A percentile compares a stretch with the other conserved stretches of the same genome.
Evolutionary conservation across 2,797 vertebrate genomes (phyloP).

Genomic region (Pseudomugil tenellus): DNA sequence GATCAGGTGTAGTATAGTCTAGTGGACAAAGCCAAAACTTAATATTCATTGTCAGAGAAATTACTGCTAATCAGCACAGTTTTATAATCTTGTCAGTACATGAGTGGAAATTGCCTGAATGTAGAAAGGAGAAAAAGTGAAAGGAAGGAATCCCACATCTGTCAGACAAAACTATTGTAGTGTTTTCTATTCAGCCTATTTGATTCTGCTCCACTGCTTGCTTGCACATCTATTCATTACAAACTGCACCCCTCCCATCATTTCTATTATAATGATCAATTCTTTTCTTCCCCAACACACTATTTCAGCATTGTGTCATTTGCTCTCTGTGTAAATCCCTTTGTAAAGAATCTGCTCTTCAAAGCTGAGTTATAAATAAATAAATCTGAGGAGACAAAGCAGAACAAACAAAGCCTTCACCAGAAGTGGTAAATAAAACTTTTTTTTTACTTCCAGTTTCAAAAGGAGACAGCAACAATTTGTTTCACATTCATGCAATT

Average conservation of each 20-base stretch:
- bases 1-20: not conserved
- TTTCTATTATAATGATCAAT: conserved; percentile 10
- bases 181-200: not conserved
- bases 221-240: conserved; percentile 2
- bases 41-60: conserved; percentile 4
- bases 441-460: not conserved
- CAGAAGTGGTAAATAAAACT: conserved; percentile 2
- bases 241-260: conserved; percentile 1
- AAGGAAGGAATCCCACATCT: not conserved
- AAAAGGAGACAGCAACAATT: not conserved
- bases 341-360: conserved; percentile 21
- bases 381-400: conserved; percentile 32
- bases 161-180: not conserved
- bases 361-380: conserved; percentile 40
- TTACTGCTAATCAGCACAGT: not conserved
- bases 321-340: conserved; percentile 21
- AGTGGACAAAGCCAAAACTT: not conserved
- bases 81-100: not conserved
- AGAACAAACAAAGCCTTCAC: not conserved
- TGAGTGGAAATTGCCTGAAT: not conserved
- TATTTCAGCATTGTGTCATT: conserved; percentile 11
- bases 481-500: conserved; percentile 9
- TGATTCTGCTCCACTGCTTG: conserved; percentile 13
- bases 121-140: not conserved
- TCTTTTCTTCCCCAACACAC: not conserved